Evolutionary conservation across 2,888 invertebrate genomes (phyloP).

Genomic region (Cephus spinipes): DNA sequence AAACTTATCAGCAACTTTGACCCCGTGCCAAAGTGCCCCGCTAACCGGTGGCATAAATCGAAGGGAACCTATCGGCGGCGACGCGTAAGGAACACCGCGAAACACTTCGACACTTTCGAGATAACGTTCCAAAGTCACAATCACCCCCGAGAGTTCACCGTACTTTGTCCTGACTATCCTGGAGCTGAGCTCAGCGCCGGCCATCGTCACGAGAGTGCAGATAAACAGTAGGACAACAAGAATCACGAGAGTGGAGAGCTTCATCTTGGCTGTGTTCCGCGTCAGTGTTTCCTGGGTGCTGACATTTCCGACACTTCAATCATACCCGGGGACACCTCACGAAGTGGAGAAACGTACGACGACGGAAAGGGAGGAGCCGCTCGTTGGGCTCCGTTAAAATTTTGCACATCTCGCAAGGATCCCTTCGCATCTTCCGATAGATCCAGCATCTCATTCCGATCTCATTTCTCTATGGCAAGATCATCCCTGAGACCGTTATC

Average conservation of each 20-base stretch:
- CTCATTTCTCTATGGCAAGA: neutral
- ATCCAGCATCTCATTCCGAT: neutral
- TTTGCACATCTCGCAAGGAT: neutral
- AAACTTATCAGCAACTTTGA: slow-evolving; percentile 87
- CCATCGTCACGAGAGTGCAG: slow-evolving; percentile 37
- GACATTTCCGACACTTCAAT: neutral
- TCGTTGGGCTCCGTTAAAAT: neutral
- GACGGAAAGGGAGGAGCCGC: neutral
- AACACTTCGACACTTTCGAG: slow-evolving; percentile 93
- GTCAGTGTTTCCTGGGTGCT: neutral
- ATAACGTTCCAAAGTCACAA: slow-evolving; percentile 84
- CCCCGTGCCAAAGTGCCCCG: slow-evolving; percentile 91
- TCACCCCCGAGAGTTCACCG: slow-evolving; percentile 87
- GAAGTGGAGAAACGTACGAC: neutral
- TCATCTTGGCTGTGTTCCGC: neutral
- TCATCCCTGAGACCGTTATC: neutral
- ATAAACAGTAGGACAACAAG: slow-evolving; percentile 17
- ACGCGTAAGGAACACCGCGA: slow-evolving; percentile 94
- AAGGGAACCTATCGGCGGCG: slow-evolving; percentile 87
- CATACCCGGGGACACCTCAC: neutral
- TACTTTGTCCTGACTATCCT: slow-evolving; percentile 90
- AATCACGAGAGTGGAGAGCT: slow-evolving; percentile 6
- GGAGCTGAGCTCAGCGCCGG: slow-evolving; percentile 73
- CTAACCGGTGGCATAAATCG: slow-evolving; percentile 97
- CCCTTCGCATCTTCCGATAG: neutral